A percentile compares a stretch with the other conserved stretches of the same genome.
Conservation (phyloP, 2,797 vertebrate genomes). For the Hemibagrus guttatus region DNA sequence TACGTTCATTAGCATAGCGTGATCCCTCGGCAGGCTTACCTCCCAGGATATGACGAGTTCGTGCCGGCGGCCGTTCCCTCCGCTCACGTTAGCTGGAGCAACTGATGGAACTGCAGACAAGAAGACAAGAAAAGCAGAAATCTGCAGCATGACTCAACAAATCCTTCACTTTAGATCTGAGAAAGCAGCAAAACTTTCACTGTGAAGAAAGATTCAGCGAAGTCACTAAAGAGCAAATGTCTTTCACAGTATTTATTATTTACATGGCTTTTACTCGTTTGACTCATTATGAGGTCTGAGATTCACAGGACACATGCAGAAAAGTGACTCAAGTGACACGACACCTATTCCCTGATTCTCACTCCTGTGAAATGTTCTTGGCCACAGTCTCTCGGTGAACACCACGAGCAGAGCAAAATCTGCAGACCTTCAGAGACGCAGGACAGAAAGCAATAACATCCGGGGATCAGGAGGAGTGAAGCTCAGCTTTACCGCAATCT, state of each 20-base stretch:
- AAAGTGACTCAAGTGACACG: not conserved
- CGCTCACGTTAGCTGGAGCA: constrained; percentile 91
- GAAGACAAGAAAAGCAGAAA: not conserved
- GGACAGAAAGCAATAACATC: not conserved
- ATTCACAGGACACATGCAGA: not conserved
- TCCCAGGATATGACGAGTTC: constrained; percentile 98
- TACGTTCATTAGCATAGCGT: constrained; percentile 42
- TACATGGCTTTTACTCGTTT: not conserved
- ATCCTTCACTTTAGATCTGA: not conserved
- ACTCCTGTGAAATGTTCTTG: not conserved
- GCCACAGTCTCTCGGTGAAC: not conserved
- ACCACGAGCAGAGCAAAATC: not conserved
- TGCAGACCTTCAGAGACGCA: not conserved
- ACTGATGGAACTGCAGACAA: constrained; percentile 86
- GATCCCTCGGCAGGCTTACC: constrained; percentile 74
- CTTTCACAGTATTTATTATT: not conserved
- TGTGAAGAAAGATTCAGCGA: not conserved
- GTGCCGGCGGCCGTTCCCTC: constrained; percentile 90
- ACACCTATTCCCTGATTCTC: not conserved
- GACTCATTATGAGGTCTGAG: not conserved
- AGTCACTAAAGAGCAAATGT: not conserved
- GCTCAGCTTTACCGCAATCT: not conserved
- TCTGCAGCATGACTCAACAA: not conserved
- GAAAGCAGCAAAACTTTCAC: not conserved
- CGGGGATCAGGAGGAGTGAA: not conserved